A percentile compares a stretch with the other conserved stretches of the same genome.
phyloP scores from a whole-genome alignment of 2,113 vertebrate species.

The Desmodus rotundus region DNA sequence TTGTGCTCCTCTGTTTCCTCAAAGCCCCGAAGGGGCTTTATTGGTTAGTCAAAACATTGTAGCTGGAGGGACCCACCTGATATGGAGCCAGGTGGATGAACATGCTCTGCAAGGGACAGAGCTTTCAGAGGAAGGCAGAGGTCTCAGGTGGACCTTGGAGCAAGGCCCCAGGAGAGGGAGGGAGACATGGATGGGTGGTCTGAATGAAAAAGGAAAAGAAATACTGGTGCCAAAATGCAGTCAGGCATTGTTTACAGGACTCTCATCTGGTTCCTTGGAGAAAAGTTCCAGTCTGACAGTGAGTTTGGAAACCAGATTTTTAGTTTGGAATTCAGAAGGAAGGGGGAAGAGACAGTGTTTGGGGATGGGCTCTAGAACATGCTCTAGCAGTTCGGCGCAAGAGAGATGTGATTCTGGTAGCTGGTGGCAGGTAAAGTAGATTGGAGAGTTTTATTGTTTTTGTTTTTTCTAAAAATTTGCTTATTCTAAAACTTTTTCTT shows the following conservation, averaged over 20 bases:
- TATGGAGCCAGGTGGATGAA: neutral
- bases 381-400: neutral
- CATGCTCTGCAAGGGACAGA: neutral
- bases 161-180: neutral
- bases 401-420: neutral
- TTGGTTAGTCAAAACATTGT: too few relatives aligned
- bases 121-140: neutral
- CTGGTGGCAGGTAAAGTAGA: neutral
- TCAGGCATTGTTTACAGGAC: neutral
- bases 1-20: neutral
- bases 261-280: neutral
- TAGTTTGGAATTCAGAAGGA: neutral
- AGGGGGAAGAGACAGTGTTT: neutral
- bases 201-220: neutral
- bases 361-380: neutral
- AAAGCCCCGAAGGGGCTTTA: neutral
- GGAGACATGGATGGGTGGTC: neutral
- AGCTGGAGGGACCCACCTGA: neutral
- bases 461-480: neutral
- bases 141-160: neutral
- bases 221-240: neutral
- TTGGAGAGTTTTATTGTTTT: neutral
- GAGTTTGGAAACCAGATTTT: neutral
- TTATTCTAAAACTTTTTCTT: neutral
- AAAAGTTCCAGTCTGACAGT: neutral